A percentile compares a stretch with the other conserved stretches of the same genome.
These are phyloP conservation scores for Australoheros facetus DNA, from an alignment of 2,797 vertebrate species.

Conservation along the genomic window DNA sequence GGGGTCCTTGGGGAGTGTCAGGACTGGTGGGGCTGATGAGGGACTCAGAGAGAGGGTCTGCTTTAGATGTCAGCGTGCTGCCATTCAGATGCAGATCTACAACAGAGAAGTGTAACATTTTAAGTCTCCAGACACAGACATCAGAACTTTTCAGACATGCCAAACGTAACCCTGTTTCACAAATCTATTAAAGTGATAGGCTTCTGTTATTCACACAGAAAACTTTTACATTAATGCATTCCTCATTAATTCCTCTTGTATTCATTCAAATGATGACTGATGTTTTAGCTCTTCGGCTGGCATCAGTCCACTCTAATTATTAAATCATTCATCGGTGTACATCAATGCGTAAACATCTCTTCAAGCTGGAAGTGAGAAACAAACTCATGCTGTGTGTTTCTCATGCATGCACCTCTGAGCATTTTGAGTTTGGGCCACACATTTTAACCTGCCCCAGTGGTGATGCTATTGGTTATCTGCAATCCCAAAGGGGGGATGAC, in stretches of 20 bases:
- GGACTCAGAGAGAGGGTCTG: conserved; percentile 58
- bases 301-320: not conserved
- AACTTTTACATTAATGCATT: not conserved
- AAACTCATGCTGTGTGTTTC: not conserved
- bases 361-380: not conserved
- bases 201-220: not conserved
- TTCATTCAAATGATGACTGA: not conserved
- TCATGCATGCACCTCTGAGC: not conserved
- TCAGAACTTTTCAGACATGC: not conserved
- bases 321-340: too few relatives aligned
- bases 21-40: conserved; percentile 67
- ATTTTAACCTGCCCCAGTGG: not conserved
- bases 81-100: conserved; percentile 78
- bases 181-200: not conserved
- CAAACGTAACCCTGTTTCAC: not conserved
- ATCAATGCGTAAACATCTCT: not conserved
- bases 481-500: not conserved
- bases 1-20: conserved; percentile 58
- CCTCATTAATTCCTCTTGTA: not conserved
- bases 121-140: not conserved
- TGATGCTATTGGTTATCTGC: not conserved
- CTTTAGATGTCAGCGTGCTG: conserved; percentile 61
- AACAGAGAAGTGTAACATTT: conserved; percentile 15
- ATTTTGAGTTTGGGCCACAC: not conserved
- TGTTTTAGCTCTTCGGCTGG: not conserved